Evolutionary conservation across 2,113 vertebrate genomes (phyloP).

Genomic region (Phalacrocorax carbo): DNA sequence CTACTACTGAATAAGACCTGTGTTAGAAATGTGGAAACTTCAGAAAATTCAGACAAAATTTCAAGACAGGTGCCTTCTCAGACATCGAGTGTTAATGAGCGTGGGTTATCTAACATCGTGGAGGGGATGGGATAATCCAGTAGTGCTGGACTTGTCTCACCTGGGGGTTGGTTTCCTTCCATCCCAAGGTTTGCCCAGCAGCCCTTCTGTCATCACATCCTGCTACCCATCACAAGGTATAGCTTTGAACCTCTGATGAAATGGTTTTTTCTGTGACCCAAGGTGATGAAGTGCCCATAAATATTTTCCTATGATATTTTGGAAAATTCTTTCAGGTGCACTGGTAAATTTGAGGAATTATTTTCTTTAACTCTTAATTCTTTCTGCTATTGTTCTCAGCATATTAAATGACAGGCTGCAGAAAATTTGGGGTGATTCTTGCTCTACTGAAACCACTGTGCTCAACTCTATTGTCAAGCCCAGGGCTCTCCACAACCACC

Average conservation of each 20-base stretch:
- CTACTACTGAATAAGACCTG: neutral
- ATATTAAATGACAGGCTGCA: neutral
- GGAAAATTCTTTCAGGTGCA: neutral
- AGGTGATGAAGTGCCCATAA: neutral
- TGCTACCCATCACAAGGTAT: neutral
- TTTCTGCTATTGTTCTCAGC: neutral
- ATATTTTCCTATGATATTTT: neutral
- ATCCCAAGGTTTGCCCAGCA: neutral
- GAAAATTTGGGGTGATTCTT: neutral
- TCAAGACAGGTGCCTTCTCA: neutral
- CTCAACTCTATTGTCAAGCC: neutral
- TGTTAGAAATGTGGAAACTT: neutral
- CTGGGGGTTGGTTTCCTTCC: neutral
- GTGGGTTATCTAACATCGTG: neutral
- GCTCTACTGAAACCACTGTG: neutral
- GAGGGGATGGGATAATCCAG: neutral
- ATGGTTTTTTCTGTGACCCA: neutral
- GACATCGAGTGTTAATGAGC: neutral
- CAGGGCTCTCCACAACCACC: neutral
- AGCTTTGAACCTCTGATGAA: neutral
- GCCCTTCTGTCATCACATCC: neutral
- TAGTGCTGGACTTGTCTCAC: neutral
- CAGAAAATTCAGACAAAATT: neutral
- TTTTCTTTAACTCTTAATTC: neutral
- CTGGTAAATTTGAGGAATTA: neutral